Conservation (phyloP, 2,888 invertebrate species). For the Oeneis ivallda region DNA sequence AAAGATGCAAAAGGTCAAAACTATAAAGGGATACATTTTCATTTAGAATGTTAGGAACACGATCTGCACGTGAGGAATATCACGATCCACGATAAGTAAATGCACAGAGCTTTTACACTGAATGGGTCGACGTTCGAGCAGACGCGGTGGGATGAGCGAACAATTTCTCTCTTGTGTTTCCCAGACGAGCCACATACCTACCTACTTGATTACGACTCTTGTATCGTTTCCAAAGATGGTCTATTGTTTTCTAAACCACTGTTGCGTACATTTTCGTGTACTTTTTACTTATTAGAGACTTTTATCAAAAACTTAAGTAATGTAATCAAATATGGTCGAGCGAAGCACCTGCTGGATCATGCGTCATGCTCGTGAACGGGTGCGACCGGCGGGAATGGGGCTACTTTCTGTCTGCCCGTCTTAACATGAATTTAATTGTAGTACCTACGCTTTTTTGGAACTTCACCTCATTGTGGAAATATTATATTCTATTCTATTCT, state of each 20-base stretch:
- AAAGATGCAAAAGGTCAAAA: background rate
- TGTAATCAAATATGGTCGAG: no score
- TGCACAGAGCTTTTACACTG: slow-evolving; percentile 1
- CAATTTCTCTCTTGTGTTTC: slow-evolving; percentile 13
- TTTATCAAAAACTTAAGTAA: no score
- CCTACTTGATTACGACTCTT: background rate
- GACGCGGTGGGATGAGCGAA: background rate
- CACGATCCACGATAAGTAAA: slow-evolving; percentile 2
- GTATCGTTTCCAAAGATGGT: background rate
- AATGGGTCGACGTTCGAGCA: slow-evolving; percentile 4
- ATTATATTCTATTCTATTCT: no score
- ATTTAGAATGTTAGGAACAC: background rate
- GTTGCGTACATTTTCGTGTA: no score
- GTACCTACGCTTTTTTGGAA: no score
- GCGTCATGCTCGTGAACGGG: no score
- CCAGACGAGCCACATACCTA: background rate
- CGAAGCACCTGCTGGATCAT: no score
- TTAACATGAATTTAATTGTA: no score
- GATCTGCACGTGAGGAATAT: background rate
- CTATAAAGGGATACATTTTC: background rate
- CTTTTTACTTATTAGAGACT: no score
- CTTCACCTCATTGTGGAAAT: no score
- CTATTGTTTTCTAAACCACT: background rate
- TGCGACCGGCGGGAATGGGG: no score
- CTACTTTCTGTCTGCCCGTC: no score